Evolutionary conservation across 2,797 vertebrate species (phyloP), one percentile per base, ranked within the genome.

Genomic region (Gymnothorax javanicus): DNA sequence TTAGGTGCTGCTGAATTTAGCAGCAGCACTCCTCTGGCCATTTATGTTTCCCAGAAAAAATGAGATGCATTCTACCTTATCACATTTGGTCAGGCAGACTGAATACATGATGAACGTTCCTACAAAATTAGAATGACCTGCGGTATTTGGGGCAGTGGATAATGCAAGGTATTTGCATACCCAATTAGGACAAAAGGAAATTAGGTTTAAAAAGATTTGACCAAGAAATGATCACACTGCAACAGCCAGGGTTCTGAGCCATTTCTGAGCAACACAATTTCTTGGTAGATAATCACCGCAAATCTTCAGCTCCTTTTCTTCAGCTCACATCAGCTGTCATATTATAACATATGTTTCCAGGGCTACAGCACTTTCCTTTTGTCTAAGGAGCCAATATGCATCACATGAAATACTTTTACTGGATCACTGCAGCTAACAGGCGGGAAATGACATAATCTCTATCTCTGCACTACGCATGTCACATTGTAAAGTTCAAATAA

Each of bases 21-120:
- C n/a, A n/a, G n/a, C n/a, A n/a, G n/a, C 89, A 91, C 92, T 88
- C 89, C 79, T 88, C 88, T 90, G 91, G 91, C 92, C 87, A 90
- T 88, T 92, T 92, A 89, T 87, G 90, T 82, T 83, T 91, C 93
- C 93, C 33, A 3, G 25, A 4, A 59, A 43, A 73, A 73, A 73
- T 33, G 1, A 11, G 69, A 33, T 27, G 12, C 27, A 73, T 73
- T 73, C 27, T 73, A 27, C 33, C 9, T 73, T 33, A 73, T 15
- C 27, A 27, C 33, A 27, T 73, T 33, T 73, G 25, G 25, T n/a
- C 64, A 69, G 64, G 23, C 25, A 69, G 64, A 69, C 25, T n/a
- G 23, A 69, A 7, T 69, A n/a, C 23, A n/a, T 67, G 9, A 33
- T 77, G 6, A 17, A 50, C 52, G 50, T 20, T 77, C 13, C 15